Conservation (phyloP, 92 coral and sea anemone species). For the Parazoanthus darwini region DNA sequence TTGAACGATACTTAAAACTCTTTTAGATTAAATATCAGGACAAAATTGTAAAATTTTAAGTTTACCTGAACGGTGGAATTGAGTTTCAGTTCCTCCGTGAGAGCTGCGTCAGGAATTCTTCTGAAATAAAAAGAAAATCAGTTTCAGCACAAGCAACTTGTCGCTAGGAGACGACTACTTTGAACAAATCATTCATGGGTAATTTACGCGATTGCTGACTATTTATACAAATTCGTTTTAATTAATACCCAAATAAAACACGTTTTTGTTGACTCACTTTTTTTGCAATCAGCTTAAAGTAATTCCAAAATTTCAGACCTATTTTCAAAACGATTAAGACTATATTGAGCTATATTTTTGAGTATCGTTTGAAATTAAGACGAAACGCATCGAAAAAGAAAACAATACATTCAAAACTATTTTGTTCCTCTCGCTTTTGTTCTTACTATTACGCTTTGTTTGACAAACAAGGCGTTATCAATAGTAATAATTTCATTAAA, state of each 20-base stretch:
- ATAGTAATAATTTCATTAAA: not conserved
- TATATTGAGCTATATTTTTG: not conserved
- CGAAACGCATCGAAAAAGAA: not conserved
- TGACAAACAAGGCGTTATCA: not conserved
- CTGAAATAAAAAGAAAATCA: not conserved
- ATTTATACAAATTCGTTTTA: no score
- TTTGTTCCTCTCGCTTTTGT: not conserved
- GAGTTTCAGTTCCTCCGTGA: not conserved
- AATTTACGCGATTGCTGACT: not conserved
- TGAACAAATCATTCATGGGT: not conserved
- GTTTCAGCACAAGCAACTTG: not conserved
- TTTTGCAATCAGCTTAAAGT: not conserved
- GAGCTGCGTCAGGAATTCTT: constrained; percentile 11
- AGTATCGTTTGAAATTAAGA: not conserved
- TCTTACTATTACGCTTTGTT: not conserved
- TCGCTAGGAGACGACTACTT: not conserved
- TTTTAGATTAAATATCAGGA: not conserved
- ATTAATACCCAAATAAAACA: not conserved
- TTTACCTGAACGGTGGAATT: not conserved
- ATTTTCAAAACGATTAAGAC: no score
- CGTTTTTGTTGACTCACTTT: not conserved
- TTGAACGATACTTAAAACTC: not conserved
- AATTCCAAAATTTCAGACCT: not conserved
- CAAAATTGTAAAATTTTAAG: no score
- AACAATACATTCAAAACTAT: no score